Percentiles rank a stretch among this genome's conserved stretches.
Conservation (phyloP, 2,888 invertebrate genomes). For the Dicyrtomina minuta region DNA sequence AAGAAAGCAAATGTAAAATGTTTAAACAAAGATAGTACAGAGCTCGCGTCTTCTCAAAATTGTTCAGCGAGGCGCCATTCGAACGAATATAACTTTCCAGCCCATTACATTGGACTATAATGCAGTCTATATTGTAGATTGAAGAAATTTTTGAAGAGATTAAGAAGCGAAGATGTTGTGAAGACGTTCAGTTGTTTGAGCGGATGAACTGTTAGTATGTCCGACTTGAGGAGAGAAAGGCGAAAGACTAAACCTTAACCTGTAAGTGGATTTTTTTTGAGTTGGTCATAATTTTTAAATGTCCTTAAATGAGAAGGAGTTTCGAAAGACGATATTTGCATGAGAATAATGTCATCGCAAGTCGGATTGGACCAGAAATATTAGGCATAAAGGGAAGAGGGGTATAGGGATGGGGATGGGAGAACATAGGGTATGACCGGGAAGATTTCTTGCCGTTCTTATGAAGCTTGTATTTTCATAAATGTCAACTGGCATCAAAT, state of each 20-base stretch:
- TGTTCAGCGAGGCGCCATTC: too few relatives aligned
- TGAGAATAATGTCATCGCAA: constrained; percentile 36
- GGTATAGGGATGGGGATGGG: constrained; percentile 10
- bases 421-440: not conserved
- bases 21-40: too few relatives aligned
- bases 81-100: too few relatives aligned
- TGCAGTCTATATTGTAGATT: too few relatives aligned
- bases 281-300: constrained; percentile 26
- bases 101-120: too few relatives aligned
- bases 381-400: constrained; percentile 23
- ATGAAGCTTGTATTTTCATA: constrained; percentile 33
- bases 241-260: constrained; percentile 8
- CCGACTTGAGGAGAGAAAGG: not conserved
- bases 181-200: not conserved
- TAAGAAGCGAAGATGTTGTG: constrained; percentile 15
- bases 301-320: constrained; percentile 16
- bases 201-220: constrained; percentile 4
- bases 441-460: not conserved
- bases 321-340: constrained; percentile 39
- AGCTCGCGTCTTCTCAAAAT: too few relatives aligned
- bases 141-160: constrained; percentile 27
- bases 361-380: constrained; percentile 32
- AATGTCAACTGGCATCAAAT: constrained; percentile 39
- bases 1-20: too few relatives aligned
- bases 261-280: constrained; percentile 19